Conservation (phyloP, 2,797 vertebrate species). For the Eulemur albifrons region DNA sequence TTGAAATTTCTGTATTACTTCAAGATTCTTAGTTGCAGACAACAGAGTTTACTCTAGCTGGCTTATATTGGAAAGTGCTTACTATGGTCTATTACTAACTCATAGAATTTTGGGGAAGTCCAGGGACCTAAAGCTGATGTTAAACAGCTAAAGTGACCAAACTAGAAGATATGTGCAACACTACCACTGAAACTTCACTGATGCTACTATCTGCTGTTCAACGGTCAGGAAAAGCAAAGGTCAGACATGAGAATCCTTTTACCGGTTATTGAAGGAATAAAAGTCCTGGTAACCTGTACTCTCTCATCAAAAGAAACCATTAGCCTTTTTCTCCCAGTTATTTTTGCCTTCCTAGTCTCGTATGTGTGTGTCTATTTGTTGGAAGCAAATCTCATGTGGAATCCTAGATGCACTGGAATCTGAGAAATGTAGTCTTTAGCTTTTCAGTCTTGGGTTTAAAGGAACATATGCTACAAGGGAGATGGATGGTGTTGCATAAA, state of each 20-base stretch:
- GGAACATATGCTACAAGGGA: not conserved
- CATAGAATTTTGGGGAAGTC: not conserved
- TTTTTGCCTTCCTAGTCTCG: not conserved
- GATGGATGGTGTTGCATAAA: not conserved
- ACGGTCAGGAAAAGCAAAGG: not conserved
- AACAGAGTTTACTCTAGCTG: not conserved
- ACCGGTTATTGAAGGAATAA: not conserved
- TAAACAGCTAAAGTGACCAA: not conserved
- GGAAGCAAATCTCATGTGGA: not conserved
- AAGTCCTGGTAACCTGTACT: not conserved
- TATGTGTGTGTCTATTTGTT: not conserved
- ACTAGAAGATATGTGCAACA: not conserved
- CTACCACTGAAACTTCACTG: not conserved
- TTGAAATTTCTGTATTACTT: not conserved
- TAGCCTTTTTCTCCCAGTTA: not conserved
- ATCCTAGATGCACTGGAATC: not conserved
- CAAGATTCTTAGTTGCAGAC: not conserved
- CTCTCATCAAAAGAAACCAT: not conserved
- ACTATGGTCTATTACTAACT: not conserved
- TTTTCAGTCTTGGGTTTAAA: not conserved
- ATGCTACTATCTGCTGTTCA: not conserved
- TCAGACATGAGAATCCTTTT: not conserved
- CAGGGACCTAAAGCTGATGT: not conserved
- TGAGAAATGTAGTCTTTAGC: not conserved
- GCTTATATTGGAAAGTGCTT: not conserved